Conservation (phyloP, 2,113 vertebrate species). For the Rousettus leschenaultii region DNA sequence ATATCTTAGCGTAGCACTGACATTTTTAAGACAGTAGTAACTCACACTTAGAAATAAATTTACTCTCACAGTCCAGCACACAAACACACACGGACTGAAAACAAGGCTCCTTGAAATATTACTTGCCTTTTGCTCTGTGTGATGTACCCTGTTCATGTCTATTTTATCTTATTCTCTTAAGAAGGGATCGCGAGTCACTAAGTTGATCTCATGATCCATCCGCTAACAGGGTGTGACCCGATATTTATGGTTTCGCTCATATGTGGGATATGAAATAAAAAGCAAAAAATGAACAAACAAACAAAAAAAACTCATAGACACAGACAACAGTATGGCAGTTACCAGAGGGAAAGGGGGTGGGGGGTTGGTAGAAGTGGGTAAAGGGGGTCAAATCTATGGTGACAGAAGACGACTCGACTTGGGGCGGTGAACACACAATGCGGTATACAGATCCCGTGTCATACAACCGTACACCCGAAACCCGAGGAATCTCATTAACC, state of each 20-base stretch:
- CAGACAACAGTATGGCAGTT: no score
- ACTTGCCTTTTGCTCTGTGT: background rate
- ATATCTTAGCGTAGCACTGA: background rate
- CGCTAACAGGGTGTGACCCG: background rate
- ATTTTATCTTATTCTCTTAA: background rate
- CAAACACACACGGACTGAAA: background rate
- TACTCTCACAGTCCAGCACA: background rate
- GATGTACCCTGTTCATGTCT: background rate
- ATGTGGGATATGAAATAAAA: background rate
- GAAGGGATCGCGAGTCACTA: background rate
- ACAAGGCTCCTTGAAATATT: background rate
- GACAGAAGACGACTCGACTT: background rate
- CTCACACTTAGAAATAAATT: background rate
- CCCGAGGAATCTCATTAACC: background rate
- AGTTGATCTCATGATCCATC: background rate
- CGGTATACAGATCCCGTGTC: background rate
- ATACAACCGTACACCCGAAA: background rate
- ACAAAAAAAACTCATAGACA: background rate
- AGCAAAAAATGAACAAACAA: background rate
- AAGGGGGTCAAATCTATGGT: no score
- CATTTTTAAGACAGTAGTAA: background rate
- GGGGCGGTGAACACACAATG: background rate
- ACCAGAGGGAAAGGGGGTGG: no score
- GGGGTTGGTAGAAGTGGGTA: background rate
- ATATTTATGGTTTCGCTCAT: background rate